phyloP scores from a whole-genome alignment of 2,113 vertebrate genomes.

The Bambusicola thoracicus region DNA sequence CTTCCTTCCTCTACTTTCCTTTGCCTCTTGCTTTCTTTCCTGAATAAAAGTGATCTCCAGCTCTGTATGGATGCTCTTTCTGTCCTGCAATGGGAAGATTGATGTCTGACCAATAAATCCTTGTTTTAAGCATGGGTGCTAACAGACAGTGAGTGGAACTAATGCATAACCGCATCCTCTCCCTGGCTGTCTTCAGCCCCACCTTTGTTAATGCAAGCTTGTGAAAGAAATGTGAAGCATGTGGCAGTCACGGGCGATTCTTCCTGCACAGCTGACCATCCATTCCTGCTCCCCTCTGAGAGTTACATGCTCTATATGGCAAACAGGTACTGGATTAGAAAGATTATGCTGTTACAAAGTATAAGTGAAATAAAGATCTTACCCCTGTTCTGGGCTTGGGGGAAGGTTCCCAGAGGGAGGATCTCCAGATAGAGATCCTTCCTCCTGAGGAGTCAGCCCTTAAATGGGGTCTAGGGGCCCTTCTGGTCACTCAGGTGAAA shows the following conservation, averaged over 20 bases:
- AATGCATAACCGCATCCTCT: background rate
- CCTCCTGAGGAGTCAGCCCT: too few relatives aligned
- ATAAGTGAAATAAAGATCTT: too few relatives aligned
- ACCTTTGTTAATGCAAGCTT: background rate
- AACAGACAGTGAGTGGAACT: background rate
- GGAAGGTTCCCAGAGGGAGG: too few relatives aligned
- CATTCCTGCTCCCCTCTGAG: background rate
- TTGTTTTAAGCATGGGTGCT: background rate
- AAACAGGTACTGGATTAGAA: too few relatives aligned
- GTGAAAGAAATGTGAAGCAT: background rate
- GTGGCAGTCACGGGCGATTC: background rate
- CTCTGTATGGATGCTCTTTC: background rate
- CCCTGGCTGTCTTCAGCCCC: background rate
- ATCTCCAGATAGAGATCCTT: too few relatives aligned
- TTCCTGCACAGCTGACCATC: background rate
- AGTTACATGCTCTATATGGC: too few relatives aligned
- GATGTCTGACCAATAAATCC: background rate
- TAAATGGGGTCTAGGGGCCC: too few relatives aligned
- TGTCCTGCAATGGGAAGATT: background rate
- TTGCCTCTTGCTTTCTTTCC: background rate
- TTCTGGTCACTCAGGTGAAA: too few relatives aligned
- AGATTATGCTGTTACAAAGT: too few relatives aligned
- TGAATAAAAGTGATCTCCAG: background rate
- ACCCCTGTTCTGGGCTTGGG: too few relatives aligned
- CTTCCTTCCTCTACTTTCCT: background rate